Percentiles rank a stretch among this genome's conserved stretches.
Conservation (phyloP, 1,140 invertebrate species). For the roundworm (Caenorhabditis elegans) region DNA sequence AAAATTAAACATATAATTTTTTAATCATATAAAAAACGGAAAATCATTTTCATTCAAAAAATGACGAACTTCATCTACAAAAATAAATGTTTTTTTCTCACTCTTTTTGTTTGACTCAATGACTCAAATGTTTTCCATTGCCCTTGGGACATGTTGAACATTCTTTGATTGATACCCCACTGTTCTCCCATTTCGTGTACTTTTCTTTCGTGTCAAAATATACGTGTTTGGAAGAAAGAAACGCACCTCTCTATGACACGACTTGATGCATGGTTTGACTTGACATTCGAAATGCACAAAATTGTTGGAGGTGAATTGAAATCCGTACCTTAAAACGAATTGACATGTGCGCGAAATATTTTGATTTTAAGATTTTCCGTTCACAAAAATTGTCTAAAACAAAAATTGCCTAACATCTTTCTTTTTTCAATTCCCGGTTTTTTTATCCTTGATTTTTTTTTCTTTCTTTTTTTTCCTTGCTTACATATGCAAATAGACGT, state of each 20-base stretch:
- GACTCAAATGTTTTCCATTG: neutral
- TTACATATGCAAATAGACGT: conserved; percentile 52
- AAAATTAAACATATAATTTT: too few relatives aligned
- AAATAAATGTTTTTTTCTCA: too few relatives aligned
- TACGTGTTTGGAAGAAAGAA: neutral
- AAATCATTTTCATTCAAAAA: too few relatives aligned
- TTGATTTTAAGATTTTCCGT: neutral
- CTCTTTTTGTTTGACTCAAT: neutral
- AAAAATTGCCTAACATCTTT: too few relatives aligned
- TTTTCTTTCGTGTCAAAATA: neutral
- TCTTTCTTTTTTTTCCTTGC: neutral
- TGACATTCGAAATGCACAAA: conserved; percentile 40
- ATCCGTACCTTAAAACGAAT: conserved; percentile 18
- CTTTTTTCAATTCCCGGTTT: neutral
- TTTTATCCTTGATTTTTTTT: neutral
- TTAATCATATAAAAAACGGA: too few relatives aligned
- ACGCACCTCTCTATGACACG: conserved; percentile 40
- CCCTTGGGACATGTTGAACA: conserved; percentile 1
- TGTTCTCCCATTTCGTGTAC: too few relatives aligned
- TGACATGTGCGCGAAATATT: neutral
- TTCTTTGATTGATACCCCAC: neutral
- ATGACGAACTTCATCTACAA: too few relatives aligned
- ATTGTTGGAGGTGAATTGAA: conserved; percentile 36
- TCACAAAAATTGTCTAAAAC: too few relatives aligned
- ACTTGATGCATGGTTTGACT: conserved; percentile 47